phyloP scores from a whole-genome alignment of 2,113 vertebrate genomes.

The Alethe diademata region DNA sequence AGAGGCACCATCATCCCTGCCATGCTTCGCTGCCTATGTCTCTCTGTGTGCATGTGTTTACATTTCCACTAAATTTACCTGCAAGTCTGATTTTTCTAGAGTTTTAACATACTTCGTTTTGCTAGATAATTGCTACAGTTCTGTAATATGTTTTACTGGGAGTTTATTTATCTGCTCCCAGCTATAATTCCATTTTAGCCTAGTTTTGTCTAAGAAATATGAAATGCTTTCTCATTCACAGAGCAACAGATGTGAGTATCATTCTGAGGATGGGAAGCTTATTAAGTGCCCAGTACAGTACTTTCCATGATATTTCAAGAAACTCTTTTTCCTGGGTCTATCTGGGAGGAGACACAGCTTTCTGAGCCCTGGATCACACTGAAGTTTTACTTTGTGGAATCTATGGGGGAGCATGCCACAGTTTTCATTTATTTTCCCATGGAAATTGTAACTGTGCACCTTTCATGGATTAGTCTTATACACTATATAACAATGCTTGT shows the following conservation, averaged over 20 bases:
- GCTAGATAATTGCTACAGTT: background rate
- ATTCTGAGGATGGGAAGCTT: background rate
- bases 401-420: background rate
- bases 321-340: background rate
- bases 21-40: background rate
- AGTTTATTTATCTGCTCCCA: background rate
- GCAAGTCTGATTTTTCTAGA: background rate
- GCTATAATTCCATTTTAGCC: constrained; percentile 33
- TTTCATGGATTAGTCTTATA: background rate
- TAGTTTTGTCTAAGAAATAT: constrained; percentile 11
- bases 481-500: background rate
- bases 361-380: background rate
- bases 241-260: background rate
- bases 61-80: background rate
- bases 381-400: background rate
- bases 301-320: background rate
- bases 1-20: background rate
- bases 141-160: background rate
- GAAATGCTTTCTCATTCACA: background rate
- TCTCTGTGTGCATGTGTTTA: background rate
- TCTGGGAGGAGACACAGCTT: background rate
- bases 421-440: background rate
- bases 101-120: background rate
- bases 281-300: background rate
- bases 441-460: background rate